Conservation (phyloP, 2,113 vertebrate genomes). For the Toxostoma redivivum region DNA sequence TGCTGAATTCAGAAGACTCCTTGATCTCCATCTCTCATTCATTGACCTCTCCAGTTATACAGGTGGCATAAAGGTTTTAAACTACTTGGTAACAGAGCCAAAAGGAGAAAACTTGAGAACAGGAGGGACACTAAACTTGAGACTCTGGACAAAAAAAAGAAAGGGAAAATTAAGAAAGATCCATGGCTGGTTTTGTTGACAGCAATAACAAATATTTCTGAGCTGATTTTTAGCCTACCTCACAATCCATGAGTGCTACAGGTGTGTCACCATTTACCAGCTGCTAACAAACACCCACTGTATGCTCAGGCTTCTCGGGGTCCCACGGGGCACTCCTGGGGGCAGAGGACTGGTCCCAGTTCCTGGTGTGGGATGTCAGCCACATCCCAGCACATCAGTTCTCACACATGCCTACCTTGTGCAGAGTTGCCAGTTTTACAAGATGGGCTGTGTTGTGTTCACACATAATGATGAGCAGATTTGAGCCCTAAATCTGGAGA, state of each 20-base stretch:
- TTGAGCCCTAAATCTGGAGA: slow-evolving; percentile 60
- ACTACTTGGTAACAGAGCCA: background rate
- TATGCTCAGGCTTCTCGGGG: background rate
- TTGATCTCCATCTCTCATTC: background rate
- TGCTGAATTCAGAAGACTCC: background rate
- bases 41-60: background rate
- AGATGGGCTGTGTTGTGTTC: background rate
- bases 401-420: background rate
- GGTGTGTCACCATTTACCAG: background rate
- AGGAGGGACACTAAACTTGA: background rate
- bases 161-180: background rate
- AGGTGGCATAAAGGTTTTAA: background rate
- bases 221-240: background rate
- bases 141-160: background rate
- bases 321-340: background rate
- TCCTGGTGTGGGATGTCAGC: background rate
- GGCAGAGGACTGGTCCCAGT: background rate
- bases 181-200: background rate
- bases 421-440: background rate
- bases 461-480: slow-evolving; percentile 55
- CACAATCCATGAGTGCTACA: background rate
- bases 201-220: no score
- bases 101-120: background rate
- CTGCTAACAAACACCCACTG: accelerated
- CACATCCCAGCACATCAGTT: background rate